Evolutionary conservation across 2,797 vertebrate species (phyloP).

Genomic region (Peromyscus attwateri): DNA sequence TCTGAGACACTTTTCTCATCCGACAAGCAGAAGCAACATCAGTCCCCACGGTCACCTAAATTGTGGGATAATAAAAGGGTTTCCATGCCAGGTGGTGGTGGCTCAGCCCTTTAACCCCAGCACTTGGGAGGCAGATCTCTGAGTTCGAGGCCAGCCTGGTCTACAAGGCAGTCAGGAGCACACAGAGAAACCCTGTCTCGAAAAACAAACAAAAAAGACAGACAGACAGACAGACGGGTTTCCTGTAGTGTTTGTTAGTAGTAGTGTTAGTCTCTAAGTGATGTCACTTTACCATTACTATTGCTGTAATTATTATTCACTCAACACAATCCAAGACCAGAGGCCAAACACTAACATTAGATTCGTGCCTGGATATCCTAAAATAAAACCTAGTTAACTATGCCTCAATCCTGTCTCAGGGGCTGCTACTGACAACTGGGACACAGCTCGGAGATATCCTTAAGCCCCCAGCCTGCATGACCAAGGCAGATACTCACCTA

Average conservation of each 20-base stretch:
- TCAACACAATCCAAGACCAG: slow-evolving; percentile 1
- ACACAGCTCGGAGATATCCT: slow-evolving; percentile 50
- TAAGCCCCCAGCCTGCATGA: slow-evolving; percentile 43
- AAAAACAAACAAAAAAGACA: background rate
- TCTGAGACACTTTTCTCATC: slow-evolving; percentile 36
- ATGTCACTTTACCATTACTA: slow-evolving; percentile 15
- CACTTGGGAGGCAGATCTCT: too few species aligned
- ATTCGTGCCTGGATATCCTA: slow-evolving; percentile 1
- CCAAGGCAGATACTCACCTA: slow-evolving; percentile 90
- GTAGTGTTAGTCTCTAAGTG: slow-evolving; percentile 3
- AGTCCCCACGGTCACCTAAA: slow-evolving; percentile 35
- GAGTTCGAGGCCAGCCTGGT: too few species aligned
- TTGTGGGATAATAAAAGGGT: background rate
- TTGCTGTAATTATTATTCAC: slow-evolving; percentile 19
- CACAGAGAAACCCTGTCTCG: background rate
- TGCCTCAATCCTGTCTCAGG: slow-evolving; percentile 7
- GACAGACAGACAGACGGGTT: background rate
- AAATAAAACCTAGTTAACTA: slow-evolving; percentile 46
- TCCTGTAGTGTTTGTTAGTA: background rate
- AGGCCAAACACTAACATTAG: slow-evolving; percentile 45
- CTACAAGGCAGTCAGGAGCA: too few species aligned
- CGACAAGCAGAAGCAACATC: slow-evolving; percentile 45
- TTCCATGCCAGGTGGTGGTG: background rate
- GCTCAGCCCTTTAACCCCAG: too few species aligned
- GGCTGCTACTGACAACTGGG: slow-evolving; percentile 47